Evolutionary conservation across 2,113 vertebrate species (phyloP).

Genomic region (western clawed frog (Xenopus tropicalis)): UCB_Xtro_10.0 CM004448.2:90178501-90179000

Average conservation of each 20-base stretch:
- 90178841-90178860: constrained; percentile 22
- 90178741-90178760: constrained; percentile 14
- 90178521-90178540: constrained; percentile 42
- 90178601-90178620: constrained; percentile 13
- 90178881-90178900: constrained; percentile 32
- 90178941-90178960: constrained; percentile 2
- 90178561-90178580: constrained; percentile 28
- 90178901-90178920: constrained; percentile 29
- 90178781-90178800: constrained; percentile 17
- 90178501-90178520: constrained; percentile 31
- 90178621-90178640: constrained; percentile 15
- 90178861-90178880: constrained; percentile 23
- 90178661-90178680: constrained; percentile 22
- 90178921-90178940: constrained; percentile 13
- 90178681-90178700: constrained; percentile 23
- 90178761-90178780: background rate
- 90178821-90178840: constrained; percentile 35
- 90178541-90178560: constrained; percentile 38
- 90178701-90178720: constrained; percentile 28
- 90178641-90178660: background rate
- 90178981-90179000: background rate
- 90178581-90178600: constrained; percentile 23
- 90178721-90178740: constrained; percentile 8
- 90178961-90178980: background rate
- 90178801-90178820: constrained; percentile 17